Conservation (phyloP, 2,113 vertebrate genomes). For the Engraulis encrasicolus region DNA sequence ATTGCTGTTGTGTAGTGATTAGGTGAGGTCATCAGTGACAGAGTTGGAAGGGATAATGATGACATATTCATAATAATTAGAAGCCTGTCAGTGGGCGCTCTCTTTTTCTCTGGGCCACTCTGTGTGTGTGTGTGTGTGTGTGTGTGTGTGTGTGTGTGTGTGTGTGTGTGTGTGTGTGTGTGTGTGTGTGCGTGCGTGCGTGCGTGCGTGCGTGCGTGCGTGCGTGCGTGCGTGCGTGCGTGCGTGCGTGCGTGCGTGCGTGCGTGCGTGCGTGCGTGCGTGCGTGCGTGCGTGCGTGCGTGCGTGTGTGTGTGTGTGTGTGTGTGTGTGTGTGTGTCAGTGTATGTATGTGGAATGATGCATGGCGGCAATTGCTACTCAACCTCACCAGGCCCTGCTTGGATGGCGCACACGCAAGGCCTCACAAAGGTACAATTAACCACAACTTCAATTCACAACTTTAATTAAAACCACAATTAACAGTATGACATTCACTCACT, state of each 20-base stretch:
- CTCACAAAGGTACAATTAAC: constrained; percentile 45
- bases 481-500: constrained; percentile 48
- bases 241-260: neutral
- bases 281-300: too few species aligned
- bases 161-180: neutral
- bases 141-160: neutral
- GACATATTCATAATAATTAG: constrained; percentile 19
- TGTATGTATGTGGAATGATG: neutral
- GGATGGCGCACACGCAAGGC: neutral
- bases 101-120: neutral
- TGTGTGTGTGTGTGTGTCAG: neutral
- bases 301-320: neutral
- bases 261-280: neutral
- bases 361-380: neutral
- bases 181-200: neutral
- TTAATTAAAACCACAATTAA: constrained; percentile 55
- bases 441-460: constrained; percentile 52
- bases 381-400: neutral
- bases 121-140: neutral
- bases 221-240: neutral
- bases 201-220: neutral
- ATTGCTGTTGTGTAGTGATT: constrained; percentile 10
- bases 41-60: constrained; percentile 1
- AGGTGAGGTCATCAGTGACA: constrained; percentile 18
- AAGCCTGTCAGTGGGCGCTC: neutral